phyloP scores from a whole-genome alignment of 2,797 vertebrate species.

The Poeciliopsis presidionis region DNA sequence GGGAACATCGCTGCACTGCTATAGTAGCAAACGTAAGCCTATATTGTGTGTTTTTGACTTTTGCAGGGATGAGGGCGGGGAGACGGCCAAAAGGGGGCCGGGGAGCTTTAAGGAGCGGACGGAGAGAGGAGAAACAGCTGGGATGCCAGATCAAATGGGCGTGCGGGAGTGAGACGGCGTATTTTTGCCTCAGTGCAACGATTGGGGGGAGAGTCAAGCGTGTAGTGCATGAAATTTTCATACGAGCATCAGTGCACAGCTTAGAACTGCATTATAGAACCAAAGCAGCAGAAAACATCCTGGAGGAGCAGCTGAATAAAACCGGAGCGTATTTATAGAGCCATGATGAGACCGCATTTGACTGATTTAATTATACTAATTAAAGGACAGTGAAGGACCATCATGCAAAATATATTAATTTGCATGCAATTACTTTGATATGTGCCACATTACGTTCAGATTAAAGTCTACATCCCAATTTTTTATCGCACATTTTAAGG shows the following conservation, averaged over 20 bases:
- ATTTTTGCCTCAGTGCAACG: constrained; percentile 64
- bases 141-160: constrained; percentile 63
- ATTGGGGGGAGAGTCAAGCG: constrained; percentile 69
- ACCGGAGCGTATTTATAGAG: constrained; percentile 76
- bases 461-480: constrained; percentile 7
- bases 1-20: not conserved
- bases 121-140: constrained; percentile 60
- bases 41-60: constrained; percentile 37
- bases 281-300: constrained; percentile 83
- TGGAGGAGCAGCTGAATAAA: constrained; percentile 73
- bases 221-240: constrained; percentile 81
- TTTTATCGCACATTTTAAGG: constrained; percentile 1
- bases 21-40: constrained; percentile 19
- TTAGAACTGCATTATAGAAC: constrained; percentile 76
- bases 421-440: constrained; percentile 29
- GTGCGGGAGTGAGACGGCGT: constrained; percentile 50
- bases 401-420: constrained; percentile 51
- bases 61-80: constrained; percentile 23
- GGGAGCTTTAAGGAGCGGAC: constrained; percentile 43
- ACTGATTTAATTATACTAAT: constrained; percentile 78
- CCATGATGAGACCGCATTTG: constrained; percentile 50
- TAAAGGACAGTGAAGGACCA: constrained; percentile 62
- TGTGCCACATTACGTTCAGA: constrained; percentile 19
- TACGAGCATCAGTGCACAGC: constrained; percentile 74
- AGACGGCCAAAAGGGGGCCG: not conserved